Evolutionary conservation across 1,140 invertebrate genomes (phyloP).

Genomic region (Trissolcus basalis): DNA sequence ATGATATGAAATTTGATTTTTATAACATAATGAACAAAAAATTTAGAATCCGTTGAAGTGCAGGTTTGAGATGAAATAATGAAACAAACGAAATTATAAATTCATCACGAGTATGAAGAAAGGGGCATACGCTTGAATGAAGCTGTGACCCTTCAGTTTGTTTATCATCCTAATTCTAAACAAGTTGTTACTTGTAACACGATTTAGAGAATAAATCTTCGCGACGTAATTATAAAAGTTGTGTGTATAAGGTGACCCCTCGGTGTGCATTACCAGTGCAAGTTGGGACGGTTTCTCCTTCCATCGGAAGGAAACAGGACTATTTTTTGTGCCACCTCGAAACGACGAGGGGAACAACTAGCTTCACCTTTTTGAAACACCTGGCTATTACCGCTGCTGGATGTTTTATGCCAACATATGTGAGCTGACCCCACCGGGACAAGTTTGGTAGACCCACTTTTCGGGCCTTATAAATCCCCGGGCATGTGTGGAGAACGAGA

Average conservation of each 20-base stretch:
- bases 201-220: conserved; percentile 45
- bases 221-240: conserved; percentile 45
- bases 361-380: conserved; percentile 73
- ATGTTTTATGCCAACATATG: conserved; percentile 73
- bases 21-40: too few relatives aligned
- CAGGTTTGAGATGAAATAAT: neutral
- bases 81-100: neutral
- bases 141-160: conserved; percentile 11
- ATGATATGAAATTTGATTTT: too few relatives aligned
- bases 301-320: conserved; percentile 74
- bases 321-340: conserved; percentile 70
- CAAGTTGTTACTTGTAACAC: conserved; percentile 46
- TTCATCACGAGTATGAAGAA: neutral
- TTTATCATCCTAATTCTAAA: conserved; percentile 33
- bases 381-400: conserved; percentile 71
- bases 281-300: conserved; percentile 57
- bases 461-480: conserved; percentile 63
- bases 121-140: neutral
- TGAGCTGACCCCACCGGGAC: conserved; percentile 73
- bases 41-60: too few relatives aligned
- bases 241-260: conserved; percentile 48
- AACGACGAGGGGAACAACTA: conserved; percentile 62
- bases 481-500: conserved; percentile 59
- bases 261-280: conserved; percentile 33
- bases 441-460: conserved; percentile 72